A percentile compares a stretch with the other conserved stretches of the same genome.
These are phyloP conservation scores for Platanista minor DNA, from an alignment of 2,113 vertebrate genomes.

Conservation along the genomic window DNA sequence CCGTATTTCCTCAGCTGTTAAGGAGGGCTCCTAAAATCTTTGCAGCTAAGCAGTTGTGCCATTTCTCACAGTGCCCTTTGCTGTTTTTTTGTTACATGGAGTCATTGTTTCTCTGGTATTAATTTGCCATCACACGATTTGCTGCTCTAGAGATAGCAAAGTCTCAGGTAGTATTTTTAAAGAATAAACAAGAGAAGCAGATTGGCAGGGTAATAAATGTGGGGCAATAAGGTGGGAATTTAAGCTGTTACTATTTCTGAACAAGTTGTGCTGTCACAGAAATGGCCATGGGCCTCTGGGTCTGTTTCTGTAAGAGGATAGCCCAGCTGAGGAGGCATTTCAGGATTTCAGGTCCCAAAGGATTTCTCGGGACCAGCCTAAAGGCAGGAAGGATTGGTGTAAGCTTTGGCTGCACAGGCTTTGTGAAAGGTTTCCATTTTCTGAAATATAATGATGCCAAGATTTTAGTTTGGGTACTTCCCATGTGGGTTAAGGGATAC, in stretches of 20 bases:
- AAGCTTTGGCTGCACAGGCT: neutral
- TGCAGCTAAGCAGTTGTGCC: neutral
- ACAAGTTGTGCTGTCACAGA: neutral
- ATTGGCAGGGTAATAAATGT: too few species aligned
- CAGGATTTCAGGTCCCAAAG: neutral
- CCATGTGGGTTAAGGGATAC: neutral
- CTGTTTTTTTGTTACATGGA: neutral
- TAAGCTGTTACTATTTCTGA: neutral
- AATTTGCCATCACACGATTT: neutral
- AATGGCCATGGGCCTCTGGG: neutral
- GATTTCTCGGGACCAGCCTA: neutral
- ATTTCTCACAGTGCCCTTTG: neutral
- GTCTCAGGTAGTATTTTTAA: neutral
- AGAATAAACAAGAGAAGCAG: neutral
- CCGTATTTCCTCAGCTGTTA: neutral
- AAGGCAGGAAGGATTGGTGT: neutral
- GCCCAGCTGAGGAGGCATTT: too few species aligned
- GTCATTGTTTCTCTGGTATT: neutral
- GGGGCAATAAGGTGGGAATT: neutral
- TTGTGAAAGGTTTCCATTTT: neutral
- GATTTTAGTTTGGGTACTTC: neutral
- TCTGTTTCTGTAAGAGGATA: too few species aligned
- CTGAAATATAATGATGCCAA: neutral
- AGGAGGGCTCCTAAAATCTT: neutral
- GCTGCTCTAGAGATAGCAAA: neutral